These are phyloP conservation scores for Tenthredo distinguenda DNA, from an alignment of 2,888 invertebrate genomes.

Conservation along the genomic window DNA sequence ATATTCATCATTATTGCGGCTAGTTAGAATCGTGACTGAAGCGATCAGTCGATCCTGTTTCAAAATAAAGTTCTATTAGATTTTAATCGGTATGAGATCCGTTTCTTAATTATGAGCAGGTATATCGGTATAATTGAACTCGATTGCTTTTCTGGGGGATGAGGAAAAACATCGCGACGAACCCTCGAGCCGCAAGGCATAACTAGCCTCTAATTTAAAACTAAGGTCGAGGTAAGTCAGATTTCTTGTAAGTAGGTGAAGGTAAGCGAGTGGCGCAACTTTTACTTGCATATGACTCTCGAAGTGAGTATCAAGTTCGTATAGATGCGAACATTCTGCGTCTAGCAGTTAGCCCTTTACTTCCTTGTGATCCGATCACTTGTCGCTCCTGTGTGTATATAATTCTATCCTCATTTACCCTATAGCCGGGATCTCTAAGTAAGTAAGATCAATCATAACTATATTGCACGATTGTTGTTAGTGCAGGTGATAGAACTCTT, in stretches of 20 bases:
- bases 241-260: constrained; percentile 64
- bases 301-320: constrained; percentile 8
- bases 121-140: background rate
- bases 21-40: background rate
- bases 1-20: background rate
- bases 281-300: constrained; percentile 61
- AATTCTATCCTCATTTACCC: background rate
- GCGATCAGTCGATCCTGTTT: background rate
- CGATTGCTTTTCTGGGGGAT: background rate
- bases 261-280: constrained; percentile 68
- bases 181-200: constrained; percentile 31
- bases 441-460: constrained; percentile 8
- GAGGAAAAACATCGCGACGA: constrained; percentile 1
- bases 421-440: background rate
- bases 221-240: constrained; percentile 49
- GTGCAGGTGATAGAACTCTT: background rate
- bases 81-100: background rate
- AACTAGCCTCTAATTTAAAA: constrained; percentile 31
- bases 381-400: background rate
- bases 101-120: background rate
- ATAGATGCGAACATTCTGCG: constrained; percentile 27
- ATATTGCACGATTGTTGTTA: background rate
- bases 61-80: background rate
- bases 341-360: constrained; percentile 36
- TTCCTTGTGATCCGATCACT: constrained; percentile 9